Evolutionary conservation across 2,888 invertebrate species (phyloP).

Genomic region (Epirrita christyi): DNA sequence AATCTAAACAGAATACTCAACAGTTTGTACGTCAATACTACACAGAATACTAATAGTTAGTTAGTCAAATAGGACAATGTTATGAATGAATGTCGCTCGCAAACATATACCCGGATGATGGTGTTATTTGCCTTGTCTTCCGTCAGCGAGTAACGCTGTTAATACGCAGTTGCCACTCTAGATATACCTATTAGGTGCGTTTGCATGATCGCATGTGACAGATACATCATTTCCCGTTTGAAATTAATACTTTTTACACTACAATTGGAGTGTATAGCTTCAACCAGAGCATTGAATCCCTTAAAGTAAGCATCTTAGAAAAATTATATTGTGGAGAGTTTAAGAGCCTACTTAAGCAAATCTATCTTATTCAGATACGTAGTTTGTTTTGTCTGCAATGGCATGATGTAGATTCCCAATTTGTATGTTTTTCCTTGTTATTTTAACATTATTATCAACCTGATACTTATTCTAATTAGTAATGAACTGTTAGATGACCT

Average conservation of each 20-base stretch:
- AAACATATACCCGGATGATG: slow-evolving; percentile 68
- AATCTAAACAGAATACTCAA: background rate
- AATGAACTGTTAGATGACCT: background rate
- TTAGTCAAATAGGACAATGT: slow-evolving; percentile 64
- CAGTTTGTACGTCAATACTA: slow-evolving; percentile 31
- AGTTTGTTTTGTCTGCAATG: too few relatives aligned
- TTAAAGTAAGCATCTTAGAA: too few relatives aligned
- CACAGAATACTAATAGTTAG: slow-evolving; percentile 38
- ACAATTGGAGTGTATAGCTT: too few relatives aligned
- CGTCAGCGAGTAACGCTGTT: slow-evolving; percentile 62
- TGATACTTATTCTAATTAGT: background rate
- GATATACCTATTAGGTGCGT: background rate
- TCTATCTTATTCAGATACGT: background rate
- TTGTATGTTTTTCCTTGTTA: too few relatives aligned
- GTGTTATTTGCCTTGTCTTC: slow-evolving; percentile 76
- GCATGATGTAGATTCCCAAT: too few relatives aligned
- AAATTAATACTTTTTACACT: slow-evolving; percentile 7
- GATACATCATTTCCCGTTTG: slow-evolving; percentile 13
- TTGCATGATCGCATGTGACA: slow-evolving; percentile 20
- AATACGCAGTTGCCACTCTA: slow-evolving; percentile 35
- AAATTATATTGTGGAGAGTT: too few relatives aligned
- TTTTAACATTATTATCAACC: too few relatives aligned
- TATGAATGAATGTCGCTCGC: slow-evolving; percentile 68
- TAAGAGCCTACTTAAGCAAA: background rate
- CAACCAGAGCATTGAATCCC: too few relatives aligned